Conservation (phyloP, 2,888 invertebrate species). For the Noctua fimbriata region DNA sequence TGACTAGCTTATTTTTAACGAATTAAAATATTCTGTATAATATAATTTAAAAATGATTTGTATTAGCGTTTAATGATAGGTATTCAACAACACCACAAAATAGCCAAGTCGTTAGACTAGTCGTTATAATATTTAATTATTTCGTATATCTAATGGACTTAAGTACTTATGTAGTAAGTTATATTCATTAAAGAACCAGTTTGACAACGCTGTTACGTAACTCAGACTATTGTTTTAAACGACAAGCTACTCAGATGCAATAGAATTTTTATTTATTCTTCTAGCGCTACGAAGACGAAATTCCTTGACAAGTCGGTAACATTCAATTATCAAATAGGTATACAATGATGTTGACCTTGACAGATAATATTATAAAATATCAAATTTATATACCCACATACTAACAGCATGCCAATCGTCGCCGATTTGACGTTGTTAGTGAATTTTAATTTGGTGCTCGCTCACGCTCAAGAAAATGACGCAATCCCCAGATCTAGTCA, state of each 20-base stretch:
- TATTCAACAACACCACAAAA: slow-evolving; percentile 25
- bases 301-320: slow-evolving; percentile 41
- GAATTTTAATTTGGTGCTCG: slow-evolving; percentile 72
- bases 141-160: slow-evolving; percentile 12
- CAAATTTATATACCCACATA: slow-evolving; percentile 44
- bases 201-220: slow-evolving; percentile 38
- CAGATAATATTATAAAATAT: slow-evolving; percentile 59
- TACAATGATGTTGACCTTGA: slow-evolving; percentile 60
- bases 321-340: slow-evolving; percentile 58
- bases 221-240: slow-evolving; percentile 49
- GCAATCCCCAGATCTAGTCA: slow-evolving; percentile 75
- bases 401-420: slow-evolving; percentile 55
- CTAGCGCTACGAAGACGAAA: slow-evolving; percentile 11
- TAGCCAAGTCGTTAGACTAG: not conserved
- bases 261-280: slow-evolving; percentile 36
- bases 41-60: not conserved
- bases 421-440: slow-evolving; percentile 66
- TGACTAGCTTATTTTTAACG: not conserved
- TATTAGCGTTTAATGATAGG: not conserved
- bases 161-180: not conserved
- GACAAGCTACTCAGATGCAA: slow-evolving; percentile 5
- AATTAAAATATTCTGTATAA: not conserved
- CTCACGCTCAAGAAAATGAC: slow-evolving; percentile 72
- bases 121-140: slow-evolving; percentile 21
- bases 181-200: slow-evolving; percentile 51